Percentiles rank a stretch among this genome's conserved stretches.
Evolutionary conservation across 37 sponge, comb jelly and placozoan genomes (phyloP).

Genomic region (Halisarca cf. caerulea): DNA sequence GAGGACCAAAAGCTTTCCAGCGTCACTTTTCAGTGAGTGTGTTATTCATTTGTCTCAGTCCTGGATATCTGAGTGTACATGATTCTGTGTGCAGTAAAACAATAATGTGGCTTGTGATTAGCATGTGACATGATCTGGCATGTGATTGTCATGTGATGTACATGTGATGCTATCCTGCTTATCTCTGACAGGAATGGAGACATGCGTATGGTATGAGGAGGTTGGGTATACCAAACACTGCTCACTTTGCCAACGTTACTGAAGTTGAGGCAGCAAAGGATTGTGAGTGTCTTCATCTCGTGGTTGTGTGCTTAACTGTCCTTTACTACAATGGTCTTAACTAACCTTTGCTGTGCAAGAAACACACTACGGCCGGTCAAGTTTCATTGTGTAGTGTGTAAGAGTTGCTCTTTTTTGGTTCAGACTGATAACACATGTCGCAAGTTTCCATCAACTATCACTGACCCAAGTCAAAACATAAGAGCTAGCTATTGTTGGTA

Average conservation of each 20-base stretch:
- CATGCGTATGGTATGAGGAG: constrained; percentile 99
- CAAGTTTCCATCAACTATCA: no score
- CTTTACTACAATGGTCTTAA: no score
- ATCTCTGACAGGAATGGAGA: constrained; percentile 80
- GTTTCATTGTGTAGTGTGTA: no score
- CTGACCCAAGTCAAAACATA: no score
- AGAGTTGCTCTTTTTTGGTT: no score
- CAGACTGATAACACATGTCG: no score
- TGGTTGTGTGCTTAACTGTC: neutral
- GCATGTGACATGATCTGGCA: neutral
- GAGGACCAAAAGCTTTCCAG: constrained; percentile 98
- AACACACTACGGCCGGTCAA: no score
- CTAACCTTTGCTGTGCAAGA: no score
- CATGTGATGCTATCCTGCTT: neutral
- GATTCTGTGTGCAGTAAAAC: neutral
- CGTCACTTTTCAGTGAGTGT: constrained; percentile 93
- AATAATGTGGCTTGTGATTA: neutral
- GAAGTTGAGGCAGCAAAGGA: constrained; percentile 86
- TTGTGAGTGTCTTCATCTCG: constrained; percentile 42
- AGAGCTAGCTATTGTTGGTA: no score
- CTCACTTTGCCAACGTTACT: constrained; percentile 98
- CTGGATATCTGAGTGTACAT: neutral
- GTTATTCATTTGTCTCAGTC: no score
- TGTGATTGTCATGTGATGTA: neutral
- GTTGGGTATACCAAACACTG: constrained; percentile 99